Evolutionary conservation across 2,888 invertebrate species (phyloP).

Genomic region (Homarus gammarus): DNA sequence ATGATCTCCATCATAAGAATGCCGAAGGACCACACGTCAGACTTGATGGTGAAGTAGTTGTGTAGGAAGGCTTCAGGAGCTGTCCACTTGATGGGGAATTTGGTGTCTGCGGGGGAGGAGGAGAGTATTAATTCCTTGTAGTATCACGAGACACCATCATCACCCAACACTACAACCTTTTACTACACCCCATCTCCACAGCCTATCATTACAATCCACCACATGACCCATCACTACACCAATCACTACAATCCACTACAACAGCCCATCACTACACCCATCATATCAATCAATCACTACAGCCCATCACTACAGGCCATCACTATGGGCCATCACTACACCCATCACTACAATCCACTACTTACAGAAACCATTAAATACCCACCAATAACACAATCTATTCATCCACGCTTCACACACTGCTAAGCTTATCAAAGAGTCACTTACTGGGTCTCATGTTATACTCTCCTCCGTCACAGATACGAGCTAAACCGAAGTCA

Average conservation of each 20-base stretch:
- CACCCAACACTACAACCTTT: background rate
- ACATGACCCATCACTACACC: too few species aligned
- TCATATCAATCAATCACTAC: too few species aligned
- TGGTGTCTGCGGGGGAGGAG: conserved; percentile 84
- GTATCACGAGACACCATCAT: background rate
- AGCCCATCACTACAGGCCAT: too few species aligned
- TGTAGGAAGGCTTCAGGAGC: conserved; percentile 97
- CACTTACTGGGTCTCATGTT: conserved; percentile 78
- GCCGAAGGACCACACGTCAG: conserved; percentile 99
- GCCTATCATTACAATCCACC: too few species aligned
- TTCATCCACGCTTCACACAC: background rate
- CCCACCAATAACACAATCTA: background rate
- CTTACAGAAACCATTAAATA: too few species aligned
- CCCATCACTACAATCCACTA: too few species aligned
- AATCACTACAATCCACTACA: too few species aligned
- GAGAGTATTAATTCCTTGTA: too few species aligned
- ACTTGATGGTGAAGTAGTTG: conserved; percentile 97
- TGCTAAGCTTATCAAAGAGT: background rate
- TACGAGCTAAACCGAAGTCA: conserved; percentile 97
- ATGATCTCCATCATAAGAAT: conserved; percentile 96
- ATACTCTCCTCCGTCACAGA: conserved; percentile 98
- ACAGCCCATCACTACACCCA: too few species aligned
- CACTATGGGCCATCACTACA: too few species aligned
- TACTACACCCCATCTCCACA: too few species aligned
- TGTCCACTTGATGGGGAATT: conserved; percentile 99